Conservation (phyloP, 1,140 invertebrate species). For the Sesamia nonagrioides region DNA sequence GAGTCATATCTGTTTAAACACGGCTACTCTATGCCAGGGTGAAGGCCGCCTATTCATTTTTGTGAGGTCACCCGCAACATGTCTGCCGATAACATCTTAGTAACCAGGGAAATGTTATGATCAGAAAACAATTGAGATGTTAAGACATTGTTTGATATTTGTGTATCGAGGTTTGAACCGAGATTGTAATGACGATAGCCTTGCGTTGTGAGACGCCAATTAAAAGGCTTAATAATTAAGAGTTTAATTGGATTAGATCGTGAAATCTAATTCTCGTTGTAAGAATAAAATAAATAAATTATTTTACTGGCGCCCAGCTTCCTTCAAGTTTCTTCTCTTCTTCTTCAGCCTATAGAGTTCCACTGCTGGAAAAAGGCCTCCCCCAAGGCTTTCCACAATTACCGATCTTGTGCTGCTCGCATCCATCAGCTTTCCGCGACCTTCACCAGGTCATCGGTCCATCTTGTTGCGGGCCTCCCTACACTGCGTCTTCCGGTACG, state of each 20-base stretch:
- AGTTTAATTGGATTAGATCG: background rate
- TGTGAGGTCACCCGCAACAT: slow-evolving; percentile 36
- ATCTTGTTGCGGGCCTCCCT: too few relatives aligned
- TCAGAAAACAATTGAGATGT: slow-evolving; percentile 50
- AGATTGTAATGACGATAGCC: slow-evolving; percentile 14
- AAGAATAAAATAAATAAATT: background rate
- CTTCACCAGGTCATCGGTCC: too few relatives aligned
- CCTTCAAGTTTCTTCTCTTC: too few relatives aligned
- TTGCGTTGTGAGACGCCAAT: slow-evolving; percentile 1
- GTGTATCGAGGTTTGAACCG: background rate
- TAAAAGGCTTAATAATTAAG: too few relatives aligned
- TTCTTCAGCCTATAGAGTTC: too few relatives aligned
- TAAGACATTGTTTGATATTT: slow-evolving; percentile 36
- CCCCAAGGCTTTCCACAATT: too few relatives aligned
- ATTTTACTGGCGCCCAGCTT: too few relatives aligned
- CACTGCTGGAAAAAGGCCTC: too few relatives aligned
- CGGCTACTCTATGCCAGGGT: slow-evolving; percentile 44
- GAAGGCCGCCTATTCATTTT: slow-evolving; percentile 44
- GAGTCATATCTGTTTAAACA: background rate
- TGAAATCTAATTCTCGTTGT: background rate
- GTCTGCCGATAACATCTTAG: slow-evolving; percentile 42
- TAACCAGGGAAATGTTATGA: slow-evolving; percentile 49
- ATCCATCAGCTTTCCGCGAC: too few relatives aligned
- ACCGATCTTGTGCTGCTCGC: too few relatives aligned
- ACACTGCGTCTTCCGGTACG: too few relatives aligned